Percentiles rank a stretch among this genome's conserved stretches.
These are phyloP conservation scores for Ophion costatus DNA, from an alignment of 2,888 invertebrate species.

Conservation along the genomic window DNA sequence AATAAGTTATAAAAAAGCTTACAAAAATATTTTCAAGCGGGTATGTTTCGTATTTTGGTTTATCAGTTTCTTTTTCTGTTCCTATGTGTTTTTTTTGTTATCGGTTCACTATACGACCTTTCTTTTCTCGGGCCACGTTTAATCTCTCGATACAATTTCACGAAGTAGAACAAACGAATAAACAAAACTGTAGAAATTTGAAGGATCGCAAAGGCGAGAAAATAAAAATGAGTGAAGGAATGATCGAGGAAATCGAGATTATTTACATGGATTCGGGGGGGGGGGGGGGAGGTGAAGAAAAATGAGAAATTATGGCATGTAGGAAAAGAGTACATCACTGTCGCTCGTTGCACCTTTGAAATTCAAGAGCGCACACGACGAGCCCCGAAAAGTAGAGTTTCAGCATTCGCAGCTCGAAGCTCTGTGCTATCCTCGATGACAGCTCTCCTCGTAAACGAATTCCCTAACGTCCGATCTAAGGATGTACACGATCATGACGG, in stretches of 20 bases:
- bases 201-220: not conserved
- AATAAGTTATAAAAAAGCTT: constrained; percentile 73
- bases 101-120: not conserved
- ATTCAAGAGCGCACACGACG: not conserved
- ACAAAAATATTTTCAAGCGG: constrained; percentile 77
- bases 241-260: constrained; percentile 46
- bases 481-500: constrained; percentile 83
- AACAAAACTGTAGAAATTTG: constrained; percentile 18
- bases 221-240: constrained; percentile 34
- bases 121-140: not conserved
- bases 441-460: constrained; percentile 72
- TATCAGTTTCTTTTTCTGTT: not conserved
- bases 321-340: not conserved
- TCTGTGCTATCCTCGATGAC: constrained; percentile 69
- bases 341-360: not conserved
- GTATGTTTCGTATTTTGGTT: constrained; percentile 10
- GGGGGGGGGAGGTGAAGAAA: constrained; percentile 9
- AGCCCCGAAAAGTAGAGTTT: not conserved
- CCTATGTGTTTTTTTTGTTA: not conserved
- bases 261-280: constrained; percentile 54
- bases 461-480: constrained; percentile 82
- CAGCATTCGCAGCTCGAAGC: constrained; percentile 51
- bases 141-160: constrained; percentile 6
- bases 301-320: constrained; percentile 19
- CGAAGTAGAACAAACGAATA: constrained; percentile 9